These are phyloP conservation scores for Porites divaricata DNA, from an alignment of 92 coral and sea anemone species.

Conservation along the genomic window DNA sequence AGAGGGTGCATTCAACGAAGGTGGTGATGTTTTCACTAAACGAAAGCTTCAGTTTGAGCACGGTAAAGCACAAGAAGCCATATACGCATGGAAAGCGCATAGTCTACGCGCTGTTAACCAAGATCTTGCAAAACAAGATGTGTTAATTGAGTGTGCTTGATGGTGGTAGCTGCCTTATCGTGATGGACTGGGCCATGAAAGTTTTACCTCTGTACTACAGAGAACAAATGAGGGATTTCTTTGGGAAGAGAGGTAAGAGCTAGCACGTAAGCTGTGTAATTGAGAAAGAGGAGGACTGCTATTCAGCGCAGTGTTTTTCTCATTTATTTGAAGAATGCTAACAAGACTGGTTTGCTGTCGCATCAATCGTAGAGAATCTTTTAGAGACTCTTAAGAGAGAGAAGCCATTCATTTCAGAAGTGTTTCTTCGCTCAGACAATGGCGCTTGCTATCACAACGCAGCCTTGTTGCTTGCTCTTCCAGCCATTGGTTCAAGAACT, in stretches of 20 bases:
- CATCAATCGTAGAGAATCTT: slow-evolving; percentile 35
- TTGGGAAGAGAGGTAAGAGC: too few species aligned
- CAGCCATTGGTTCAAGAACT: slow-evolving; percentile 30
- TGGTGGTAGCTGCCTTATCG: slow-evolving; percentile 30
- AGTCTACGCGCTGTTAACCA: slow-evolving; percentile 26
- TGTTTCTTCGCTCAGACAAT: slow-evolving; percentile 56
- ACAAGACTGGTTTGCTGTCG: slow-evolving; percentile 42
- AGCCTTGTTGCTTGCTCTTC: slow-evolving; percentile 40
- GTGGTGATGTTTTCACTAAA: too few species aligned
- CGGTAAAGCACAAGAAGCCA: too few species aligned
- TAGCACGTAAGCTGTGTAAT: too few species aligned
- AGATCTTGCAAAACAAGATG: slow-evolving; percentile 45
- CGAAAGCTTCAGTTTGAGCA: too few species aligned
- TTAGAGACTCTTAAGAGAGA: slow-evolving; percentile 35
- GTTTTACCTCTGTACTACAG: slow-evolving; percentile 24
- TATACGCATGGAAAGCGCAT: slow-evolving; percentile 24
- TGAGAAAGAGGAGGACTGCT: too few species aligned
- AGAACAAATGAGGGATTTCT: too few species aligned
- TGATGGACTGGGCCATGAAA: slow-evolving; percentile 54
- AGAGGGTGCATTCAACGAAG: too few species aligned
- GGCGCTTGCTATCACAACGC: slow-evolving; percentile 61
- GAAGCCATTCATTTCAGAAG: slow-evolving; percentile 41
- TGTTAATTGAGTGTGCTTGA: slow-evolving; percentile 2
- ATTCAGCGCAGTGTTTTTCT: too few species aligned
- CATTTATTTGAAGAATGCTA: slow-evolving; percentile 31